Base-by-base conservation (phyloP, 2,888 invertebrate genomes). In the Ennomos fuscantarius region DNA sequence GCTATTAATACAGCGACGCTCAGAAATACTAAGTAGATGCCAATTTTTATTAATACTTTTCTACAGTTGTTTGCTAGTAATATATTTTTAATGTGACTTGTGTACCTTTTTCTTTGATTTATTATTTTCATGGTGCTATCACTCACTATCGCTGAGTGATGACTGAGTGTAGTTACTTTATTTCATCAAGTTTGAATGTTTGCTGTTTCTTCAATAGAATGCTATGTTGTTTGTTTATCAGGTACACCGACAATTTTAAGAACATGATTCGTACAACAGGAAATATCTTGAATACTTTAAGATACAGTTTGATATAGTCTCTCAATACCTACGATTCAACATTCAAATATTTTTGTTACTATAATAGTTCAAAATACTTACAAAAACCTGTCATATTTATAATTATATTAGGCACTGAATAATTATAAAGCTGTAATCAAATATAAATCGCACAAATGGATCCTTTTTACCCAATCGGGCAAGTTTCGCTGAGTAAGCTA, bases 71-170 rank as follows among this genome's bases (percentile, higher is more conserved):
- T 78, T 5, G 79, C 73, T 15, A 75, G 76, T n/a, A 81, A 55
- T 73, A 84, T 78, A 54, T 84, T 82, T 65, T 78, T 81, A 1
- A 84, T 69, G 35, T 83, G 73, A 55, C 84, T 84, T 0, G 73
- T 62, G 35, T 60, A 64, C 47, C 63, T 52, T 55, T 60, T 63
- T 51, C 59, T 57, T 10, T 59, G 42, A n/a, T 50, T 51, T n/a
- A 66, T 64, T 15, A 64, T 60, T 60, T 62, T 66, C 64, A 66
- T 65, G 8, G 8, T 37, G 31, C 35, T n/a, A 36, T 45, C 6
- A 33, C 15, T 10, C 24, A 12, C n/a, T 11, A 8, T 41, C 1
- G 9, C 50, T 32, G 11, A 34, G 12, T 2, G 10, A 9, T 35
- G 43, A 51, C 60, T 52, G 51, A 44, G 35, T 10, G 32, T 15